Evolutionary conservation across 2,797 vertebrate genomes (phyloP), one percentile per base, ranked within the genome.

Genomic region (Hylomyscus alleni): DNA sequence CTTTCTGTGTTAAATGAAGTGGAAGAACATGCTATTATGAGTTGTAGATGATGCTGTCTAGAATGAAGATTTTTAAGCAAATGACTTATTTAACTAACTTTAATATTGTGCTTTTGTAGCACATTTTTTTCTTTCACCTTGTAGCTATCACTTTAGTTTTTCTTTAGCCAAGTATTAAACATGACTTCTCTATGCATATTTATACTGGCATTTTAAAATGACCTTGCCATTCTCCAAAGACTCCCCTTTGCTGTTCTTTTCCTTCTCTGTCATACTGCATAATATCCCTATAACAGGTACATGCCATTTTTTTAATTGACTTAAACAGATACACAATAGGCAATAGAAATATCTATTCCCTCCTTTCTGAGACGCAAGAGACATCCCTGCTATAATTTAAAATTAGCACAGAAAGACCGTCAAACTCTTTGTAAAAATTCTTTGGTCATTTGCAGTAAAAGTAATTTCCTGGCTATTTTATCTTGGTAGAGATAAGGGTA

Each of bases 331-430:
- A 91, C 56, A 92, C 47, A 92, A 73, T 90, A 93, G 93, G 56
- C 72, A 89, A 58, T 89, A 90, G 94, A 85, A 94, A 96, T 90
- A 91, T 52, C 96, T n/a, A 80, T 95, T 96, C 97, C 87, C 58
- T 97, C 89, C 87, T 96, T 86, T 90, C 65, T 58, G 85, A 94
- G 54, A 95, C 97, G 90, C 86, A 65, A 81, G 52, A 58, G 44
- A 89, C 81, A 95, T 40, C 34, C 52, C 60, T 93, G 77, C 44
- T 91, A 88, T 92, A 96, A 83, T 97, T 97, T 96, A 93, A 94
- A 93, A 95, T 73, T 95, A 96, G 88, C 93, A 89, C 15, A 85
- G 37, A 76, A 90, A 86, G 96, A 98, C 91, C 95, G 82, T 91
- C 81, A 95, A 84, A n/a, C 92, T 96, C 90, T 93, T 91, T 86